Base-by-base conservation (phyloP, 1,140 invertebrate genomes). In the Lasioglossum albipes region DNA sequence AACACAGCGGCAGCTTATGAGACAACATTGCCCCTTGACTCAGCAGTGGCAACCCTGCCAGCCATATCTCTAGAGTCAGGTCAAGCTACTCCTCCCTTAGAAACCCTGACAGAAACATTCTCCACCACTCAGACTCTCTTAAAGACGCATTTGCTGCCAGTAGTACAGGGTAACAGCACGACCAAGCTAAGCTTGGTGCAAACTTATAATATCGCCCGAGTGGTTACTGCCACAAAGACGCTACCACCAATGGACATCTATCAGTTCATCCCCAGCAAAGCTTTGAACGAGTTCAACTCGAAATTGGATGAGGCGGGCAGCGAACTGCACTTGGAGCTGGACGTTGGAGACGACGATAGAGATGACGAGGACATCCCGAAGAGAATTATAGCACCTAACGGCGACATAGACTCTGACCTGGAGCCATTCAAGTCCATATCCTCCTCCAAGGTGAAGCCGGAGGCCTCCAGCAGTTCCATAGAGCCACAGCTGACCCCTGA, bases 101-200 rank as follows among this genome's bases (percentile, higher is more conserved):
- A 98, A 93, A 98, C 97, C 0, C 93, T 97, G n/a, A 98, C 97
- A 0, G 97, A 98, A 93, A 97, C 97, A 1, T 98, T 97, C 93
- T 97, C 97, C 78, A 97, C 97, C 7, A 97, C 97, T 0, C 96
- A 98, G 91, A 95, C 96, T 1, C 95, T 98, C 92, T 91, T 97
- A 2, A 98, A 98, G 90, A 98, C 97, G 0, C 97, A 98, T 85
- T 95, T 98, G 73, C 92, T 98, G 66, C 97, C 97, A 2, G 95
- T 98, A 1, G 93, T 98, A 16, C 95, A 95, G 41, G 94, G 94
- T 12, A 96, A 95, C 64, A 95, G 96, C 82, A 96, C 96, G 0
- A 95, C 95, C 18, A 95, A 94, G 68, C 94, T 97, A 79, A 98
- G 97, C 2, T 93, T 98, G 45, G 96, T 97, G 2, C 97, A 98